phyloP scores from a whole-genome alignment of 2,113 vertebrate species.

The Nycticorax nycticorax region DNA sequence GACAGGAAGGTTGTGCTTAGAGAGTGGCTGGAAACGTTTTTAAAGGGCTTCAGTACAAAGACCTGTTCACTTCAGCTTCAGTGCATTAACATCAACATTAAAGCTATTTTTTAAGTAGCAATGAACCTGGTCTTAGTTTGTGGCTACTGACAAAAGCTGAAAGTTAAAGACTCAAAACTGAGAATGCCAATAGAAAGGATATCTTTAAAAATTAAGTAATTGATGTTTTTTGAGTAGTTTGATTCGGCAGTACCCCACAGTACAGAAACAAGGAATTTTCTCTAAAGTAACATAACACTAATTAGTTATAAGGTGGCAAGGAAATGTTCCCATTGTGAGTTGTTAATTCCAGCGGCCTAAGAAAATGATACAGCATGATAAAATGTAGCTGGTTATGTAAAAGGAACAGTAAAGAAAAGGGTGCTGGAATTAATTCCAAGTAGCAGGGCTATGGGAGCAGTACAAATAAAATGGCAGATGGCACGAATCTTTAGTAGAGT shows the following conservation, averaged over 20 bases:
- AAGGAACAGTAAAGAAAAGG: background rate
- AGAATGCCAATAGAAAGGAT: background rate
- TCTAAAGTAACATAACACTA: background rate
- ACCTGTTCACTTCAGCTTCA: background rate
- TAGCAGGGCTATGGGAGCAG: background rate
- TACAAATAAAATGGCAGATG: background rate
- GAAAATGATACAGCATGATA: background rate
- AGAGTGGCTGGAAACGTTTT: background rate
- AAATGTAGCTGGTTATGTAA: background rate
- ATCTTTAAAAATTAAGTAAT: background rate
- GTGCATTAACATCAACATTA: background rate
- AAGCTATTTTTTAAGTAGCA: background rate
- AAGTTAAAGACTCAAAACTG: background rate
- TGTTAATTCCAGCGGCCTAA: background rate
- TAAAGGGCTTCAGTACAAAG: background rate
- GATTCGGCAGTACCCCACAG: background rate
- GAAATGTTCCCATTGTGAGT: background rate
- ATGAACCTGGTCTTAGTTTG: background rate
- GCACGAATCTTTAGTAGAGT: background rate
- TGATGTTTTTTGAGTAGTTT: background rate
- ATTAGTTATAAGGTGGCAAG: background rate
- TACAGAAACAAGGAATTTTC: background rate
- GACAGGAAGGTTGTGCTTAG: background rate
- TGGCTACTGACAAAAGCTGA: background rate
- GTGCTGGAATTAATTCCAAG: background rate